A percentile compares a stretch with the other conserved stretches of the same genome.
phyloP scores from a whole-genome alignment of 2,113 vertebrate species.

The Acanthisitta chloris region DNA sequence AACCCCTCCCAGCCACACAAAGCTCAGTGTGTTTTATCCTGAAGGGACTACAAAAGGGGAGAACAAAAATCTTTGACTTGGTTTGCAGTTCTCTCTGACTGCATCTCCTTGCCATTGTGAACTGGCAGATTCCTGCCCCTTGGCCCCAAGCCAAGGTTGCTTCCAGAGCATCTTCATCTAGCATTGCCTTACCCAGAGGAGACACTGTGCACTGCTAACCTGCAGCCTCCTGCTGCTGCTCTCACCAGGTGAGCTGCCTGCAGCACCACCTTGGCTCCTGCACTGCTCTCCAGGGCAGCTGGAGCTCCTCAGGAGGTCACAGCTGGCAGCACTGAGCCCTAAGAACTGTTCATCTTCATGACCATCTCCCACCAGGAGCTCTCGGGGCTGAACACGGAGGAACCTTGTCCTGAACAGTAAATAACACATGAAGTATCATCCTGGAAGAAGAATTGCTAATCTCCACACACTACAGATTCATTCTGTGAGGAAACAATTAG shows the following conservation, averaged over 20 bases:
- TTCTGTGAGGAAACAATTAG: neutral
- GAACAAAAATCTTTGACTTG: neutral
- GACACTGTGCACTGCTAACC: fast-evolving
- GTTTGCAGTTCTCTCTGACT: neutral
- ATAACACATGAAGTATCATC: neutral
- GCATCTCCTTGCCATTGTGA: fast-evolving
- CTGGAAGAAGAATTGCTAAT: neutral
- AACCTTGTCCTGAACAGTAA: neutral
- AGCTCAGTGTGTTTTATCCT: fast-evolving
- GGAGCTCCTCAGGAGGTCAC: neutral
- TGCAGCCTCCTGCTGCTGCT: neutral
- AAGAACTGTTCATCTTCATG: neutral
- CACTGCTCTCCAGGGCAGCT: neutral
- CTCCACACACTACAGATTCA: neutral
- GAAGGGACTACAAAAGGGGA: neutral
- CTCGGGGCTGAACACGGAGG: neutral
- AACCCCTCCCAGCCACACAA: neutral
- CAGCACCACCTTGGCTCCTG: neutral
- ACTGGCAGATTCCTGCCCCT: neutral
- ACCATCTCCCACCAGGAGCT: neutral
- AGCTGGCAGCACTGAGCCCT: neutral
- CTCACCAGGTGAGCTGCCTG: neutral
- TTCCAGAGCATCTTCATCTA: neutral
- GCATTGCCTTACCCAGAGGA: fast-evolving
- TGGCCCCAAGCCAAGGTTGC: neutral